phyloP scores from a whole-genome alignment of 2,888 invertebrate genomes.

The Parnassius smintheus region DNA sequence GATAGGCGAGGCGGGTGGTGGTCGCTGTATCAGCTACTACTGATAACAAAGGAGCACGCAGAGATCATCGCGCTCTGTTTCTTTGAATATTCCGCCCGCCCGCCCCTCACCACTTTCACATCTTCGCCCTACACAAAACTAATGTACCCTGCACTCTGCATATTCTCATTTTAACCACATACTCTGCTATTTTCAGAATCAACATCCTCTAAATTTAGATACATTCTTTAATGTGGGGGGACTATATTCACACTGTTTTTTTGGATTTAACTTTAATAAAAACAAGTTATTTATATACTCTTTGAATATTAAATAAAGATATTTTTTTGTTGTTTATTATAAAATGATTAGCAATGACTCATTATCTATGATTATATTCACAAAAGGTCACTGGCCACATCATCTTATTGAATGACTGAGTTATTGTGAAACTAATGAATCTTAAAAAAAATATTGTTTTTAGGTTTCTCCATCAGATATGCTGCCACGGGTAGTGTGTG shows the following conservation, averaged over 20 bases:
- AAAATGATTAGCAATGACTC: conserved; percentile 65
- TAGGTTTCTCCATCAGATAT: conserved; percentile 89
- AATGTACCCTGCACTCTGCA: conserved; percentile 34
- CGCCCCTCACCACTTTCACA: conserved; percentile 23
- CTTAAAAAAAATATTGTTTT: conserved; percentile 48
- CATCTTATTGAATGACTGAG: conserved; percentile 55
- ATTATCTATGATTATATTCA: conserved; percentile 70
- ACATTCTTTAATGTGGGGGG: conserved; percentile 67
- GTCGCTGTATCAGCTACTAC: conserved; percentile 62
- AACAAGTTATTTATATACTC: too few relatives aligned
- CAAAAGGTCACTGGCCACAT: conserved; percentile 73
- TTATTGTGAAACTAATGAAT: conserved; percentile 49
- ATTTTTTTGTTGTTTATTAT: conserved; percentile 55
- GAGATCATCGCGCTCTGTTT: conserved; percentile 31
- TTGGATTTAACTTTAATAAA: conserved; percentile 9
- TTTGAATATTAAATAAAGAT: conserved; percentile 22
- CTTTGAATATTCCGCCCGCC: conserved; percentile 17
- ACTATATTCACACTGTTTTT: conserved; percentile 49
- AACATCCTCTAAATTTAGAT: conserved; percentile 77
- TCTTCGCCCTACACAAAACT: conserved; percentile 16
- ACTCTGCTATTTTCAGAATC: conserved; percentile 73
- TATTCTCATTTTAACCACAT: conserved; percentile 48
- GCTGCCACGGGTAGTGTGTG: conserved; percentile 89
- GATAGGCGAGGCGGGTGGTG: conserved; percentile 71
- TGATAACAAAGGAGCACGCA: conserved; percentile 77